A percentile compares a stretch with the other conserved stretches of the same genome.
Evolutionary conservation across 2,113 vertebrate species (phyloP).

Genomic region (Gorsachius goisagi): DNA sequence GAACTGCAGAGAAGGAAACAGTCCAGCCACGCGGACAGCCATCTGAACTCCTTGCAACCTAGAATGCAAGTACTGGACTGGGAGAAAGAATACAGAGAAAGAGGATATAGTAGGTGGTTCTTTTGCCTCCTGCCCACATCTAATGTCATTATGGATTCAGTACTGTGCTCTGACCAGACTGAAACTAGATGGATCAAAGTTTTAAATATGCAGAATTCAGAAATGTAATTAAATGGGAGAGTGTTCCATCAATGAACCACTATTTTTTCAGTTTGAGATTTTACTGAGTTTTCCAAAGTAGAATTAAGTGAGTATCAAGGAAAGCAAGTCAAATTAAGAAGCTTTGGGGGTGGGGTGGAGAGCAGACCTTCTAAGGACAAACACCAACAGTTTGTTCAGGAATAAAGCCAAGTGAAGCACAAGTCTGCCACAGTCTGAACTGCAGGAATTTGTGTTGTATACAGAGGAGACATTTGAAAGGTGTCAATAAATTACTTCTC

Average conservation of each 20-base stretch:
- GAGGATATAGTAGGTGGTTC: neutral
- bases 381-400: constrained; percentile 59
- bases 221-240: neutral
- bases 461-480: constrained; percentile 72
- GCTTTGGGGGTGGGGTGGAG: constrained; percentile 11
- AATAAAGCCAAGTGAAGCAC: constrained; percentile 53
- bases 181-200: neutral
- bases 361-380: constrained; percentile 66
- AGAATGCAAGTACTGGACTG: neutral
- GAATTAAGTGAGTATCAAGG: neutral
- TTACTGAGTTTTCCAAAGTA: constrained; percentile 20
- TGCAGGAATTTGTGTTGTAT: constrained; percentile 45
- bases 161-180: neutral
- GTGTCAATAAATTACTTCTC: constrained; percentile 66
- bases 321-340: constrained; percentile 3
- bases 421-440: constrained; percentile 58
- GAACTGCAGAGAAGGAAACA: neutral
- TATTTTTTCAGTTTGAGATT: neutral
- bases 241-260: neutral
- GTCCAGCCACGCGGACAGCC: neutral
- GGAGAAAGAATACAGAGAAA: neutral
- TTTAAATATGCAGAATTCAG: neutral
- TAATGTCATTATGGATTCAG: neutral
- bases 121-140: neutral
- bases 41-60: neutral